Base-by-base conservation (phyloP, 2,888 invertebrate species). In the Drosophila borborema region DNA sequence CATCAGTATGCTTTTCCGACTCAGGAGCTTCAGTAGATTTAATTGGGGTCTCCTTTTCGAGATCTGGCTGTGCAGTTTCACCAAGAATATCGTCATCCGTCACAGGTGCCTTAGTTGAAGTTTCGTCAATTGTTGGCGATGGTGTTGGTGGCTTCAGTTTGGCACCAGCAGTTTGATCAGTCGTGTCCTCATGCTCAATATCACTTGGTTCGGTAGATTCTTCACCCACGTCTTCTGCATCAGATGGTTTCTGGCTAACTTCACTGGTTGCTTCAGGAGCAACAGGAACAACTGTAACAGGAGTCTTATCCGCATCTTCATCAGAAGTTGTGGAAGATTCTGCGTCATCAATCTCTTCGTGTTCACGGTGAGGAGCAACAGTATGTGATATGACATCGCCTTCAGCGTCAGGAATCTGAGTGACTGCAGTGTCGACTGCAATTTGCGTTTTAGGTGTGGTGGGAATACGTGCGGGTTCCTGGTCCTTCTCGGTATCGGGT, bases 351-450 rank as follows among this genome's bases (percentile, higher is more conserved):
- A 70, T 71, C 40, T 78, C 69, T 16, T 74, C 68, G 12, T 65
- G 80, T n/a, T 68, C 77, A 31, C 53, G n/a, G 7, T 62, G 51
- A 8, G 83, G 83, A 23, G 70, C 55, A 64, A 74, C 34, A 36
- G 84, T 86, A 48, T 81, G 87, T 7, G 79, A 75, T 65, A 73
- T 46, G 23, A 61, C 65, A 10, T 81, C 89, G 2, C 81, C 78
- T 56, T 81, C 73, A 55, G 72, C 58, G 58, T 16, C 40, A 62
- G 75, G 67, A 49, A 59, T 59, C 16, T 81, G 59, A 54, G 60
- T 40, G 60, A 40, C 8, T 14, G 84, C 80, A 54, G 66, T 72
- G 10, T 79, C 77, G 51, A 61, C 23, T 9, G 8, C 63, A 61
- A 51, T 34, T 36, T 72, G 68, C 20, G 76, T 36, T 31, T 34